Evolutionary conservation across 2,113 vertebrate species (phyloP).

Genomic region (Corvus cornix): DNA sequence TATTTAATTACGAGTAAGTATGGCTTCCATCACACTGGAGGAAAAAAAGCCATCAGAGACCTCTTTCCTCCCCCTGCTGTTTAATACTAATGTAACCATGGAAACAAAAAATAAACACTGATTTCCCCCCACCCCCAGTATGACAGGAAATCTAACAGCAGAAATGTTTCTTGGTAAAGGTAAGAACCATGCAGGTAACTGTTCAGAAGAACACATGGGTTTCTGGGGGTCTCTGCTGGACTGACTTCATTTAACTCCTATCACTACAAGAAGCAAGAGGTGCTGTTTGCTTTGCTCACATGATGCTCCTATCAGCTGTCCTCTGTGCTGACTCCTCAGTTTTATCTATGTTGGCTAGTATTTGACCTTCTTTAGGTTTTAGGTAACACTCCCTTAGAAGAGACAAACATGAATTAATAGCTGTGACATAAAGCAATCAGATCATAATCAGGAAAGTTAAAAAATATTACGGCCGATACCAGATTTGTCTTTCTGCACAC

Average conservation of each 20-base stretch:
- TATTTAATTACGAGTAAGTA: neutral
- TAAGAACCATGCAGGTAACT: neutral
- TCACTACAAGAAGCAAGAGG: neutral
- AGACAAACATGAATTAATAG: neutral
- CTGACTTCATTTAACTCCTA: neutral
- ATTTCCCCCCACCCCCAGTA: neutral
- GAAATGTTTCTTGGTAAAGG: neutral
- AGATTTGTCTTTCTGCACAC: neutral
- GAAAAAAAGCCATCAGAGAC: neutral
- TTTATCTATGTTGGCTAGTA: neutral
- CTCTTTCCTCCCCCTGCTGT: neutral
- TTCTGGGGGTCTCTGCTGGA: neutral
- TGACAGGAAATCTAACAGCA: neutral
- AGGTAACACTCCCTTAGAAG: neutral
- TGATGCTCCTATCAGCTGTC: neutral
- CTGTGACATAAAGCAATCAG: neutral
- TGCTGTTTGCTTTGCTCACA: neutral
- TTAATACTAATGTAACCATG: neutral
- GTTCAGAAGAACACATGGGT: neutral
- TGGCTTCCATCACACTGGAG: rapidly evolving
- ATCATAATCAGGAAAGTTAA: neutral
- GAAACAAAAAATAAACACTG: neutral
- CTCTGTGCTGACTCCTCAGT: neutral
- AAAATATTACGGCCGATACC: neutral
- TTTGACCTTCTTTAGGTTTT: neutral